Conservation (phyloP, 2,888 invertebrate genomes). For the Thumatha senex region DNA sequence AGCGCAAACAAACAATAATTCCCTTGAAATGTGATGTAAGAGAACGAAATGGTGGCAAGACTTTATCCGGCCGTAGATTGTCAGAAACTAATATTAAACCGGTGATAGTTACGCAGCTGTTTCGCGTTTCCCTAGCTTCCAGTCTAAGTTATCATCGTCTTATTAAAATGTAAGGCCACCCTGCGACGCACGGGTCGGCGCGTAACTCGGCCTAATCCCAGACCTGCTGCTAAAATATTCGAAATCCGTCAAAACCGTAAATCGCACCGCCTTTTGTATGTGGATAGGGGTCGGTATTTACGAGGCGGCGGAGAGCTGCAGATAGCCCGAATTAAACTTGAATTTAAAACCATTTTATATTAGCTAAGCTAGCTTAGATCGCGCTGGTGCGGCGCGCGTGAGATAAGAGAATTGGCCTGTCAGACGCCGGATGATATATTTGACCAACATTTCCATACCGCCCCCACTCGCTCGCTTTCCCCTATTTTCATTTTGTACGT, state of each 20-base stretch:
- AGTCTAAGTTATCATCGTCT: conserved; percentile 57
- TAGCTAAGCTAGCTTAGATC: conserved; percentile 84
- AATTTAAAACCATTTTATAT: conserved; percentile 84
- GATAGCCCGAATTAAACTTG: conserved; percentile 83
- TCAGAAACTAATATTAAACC: conserved; percentile 35
- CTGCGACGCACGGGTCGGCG: conserved; percentile 40
- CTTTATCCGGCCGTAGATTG: conserved; percentile 35
- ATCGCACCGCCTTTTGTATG: conserved; percentile 76
- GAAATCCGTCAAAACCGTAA: conserved; percentile 79
- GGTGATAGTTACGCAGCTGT: conserved; percentile 25
- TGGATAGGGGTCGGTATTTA: conserved; percentile 67
- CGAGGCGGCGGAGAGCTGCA: conserved; percentile 68
- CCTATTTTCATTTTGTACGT: conserved; percentile 84
- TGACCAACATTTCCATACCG: conserved; percentile 93
- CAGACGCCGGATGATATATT: conserved; percentile 94
- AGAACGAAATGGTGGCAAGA: conserved; percentile 20
- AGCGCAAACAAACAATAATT: conserved; percentile 47
- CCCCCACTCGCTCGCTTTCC: conserved; percentile 63
- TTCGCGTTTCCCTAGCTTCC: conserved; percentile 33
- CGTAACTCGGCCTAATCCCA: conserved; percentile 63
- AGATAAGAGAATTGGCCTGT: conserved; percentile 96
- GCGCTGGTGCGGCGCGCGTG: conserved; percentile 82
- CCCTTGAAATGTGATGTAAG: conserved; percentile 33
- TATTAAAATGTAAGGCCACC: conserved; percentile 55
- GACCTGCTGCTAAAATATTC: conserved; percentile 70